Base-by-base conservation (phyloP, 2,113 vertebrate species). In the Tonatia bakeri region DNA sequence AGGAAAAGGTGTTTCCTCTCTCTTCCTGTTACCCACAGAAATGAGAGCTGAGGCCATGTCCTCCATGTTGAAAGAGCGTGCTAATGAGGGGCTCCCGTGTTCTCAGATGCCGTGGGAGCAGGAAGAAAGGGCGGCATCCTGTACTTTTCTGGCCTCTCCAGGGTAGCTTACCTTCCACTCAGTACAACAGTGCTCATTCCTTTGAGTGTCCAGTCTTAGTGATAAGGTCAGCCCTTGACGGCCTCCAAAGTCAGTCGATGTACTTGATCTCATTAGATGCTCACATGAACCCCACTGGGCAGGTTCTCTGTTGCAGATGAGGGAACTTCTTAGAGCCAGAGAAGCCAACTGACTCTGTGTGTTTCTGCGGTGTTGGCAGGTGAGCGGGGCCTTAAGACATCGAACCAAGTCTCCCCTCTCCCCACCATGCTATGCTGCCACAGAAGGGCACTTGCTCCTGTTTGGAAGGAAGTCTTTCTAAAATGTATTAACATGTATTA, bases 111-210 rank as follows among this genome's bases (percentile, higher is more conserved):
- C 33, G 0, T 1, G n/a, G 15, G 47, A 6, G 36, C 0, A 3
- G 50, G 20, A 36, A 16, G 20, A 31, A 33, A 7, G 4, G 5
- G 26, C n/a, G 14, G 17, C 22, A 5, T 1, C 1, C 10, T n/a
- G 33, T 13, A 2, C 12, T 64, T 11, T 13, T 33, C 31, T 10
- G 16, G 10, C 3, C 2, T 64, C 43, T 76, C 79, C 79, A 14
- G 45, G 73, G 79, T 69, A 52, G 28, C 24, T 24, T 3, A 0
- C 33, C n/a, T 59, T 24, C 24, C 40, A 14, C 52, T 16, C 4
- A 28, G 75, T 1, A 17, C 26, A 61, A 20, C 3, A 17, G 2
- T 1, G 8, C 43, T 47, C 77, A 15, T 26, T 38, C 47, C 64
- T 87, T 54, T 20, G 6, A 22, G 24, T 11, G 14, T 56, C 54